phyloP scores from a whole-genome alignment of 2,888 invertebrate genomes.

The Sturmia bella region DNA sequence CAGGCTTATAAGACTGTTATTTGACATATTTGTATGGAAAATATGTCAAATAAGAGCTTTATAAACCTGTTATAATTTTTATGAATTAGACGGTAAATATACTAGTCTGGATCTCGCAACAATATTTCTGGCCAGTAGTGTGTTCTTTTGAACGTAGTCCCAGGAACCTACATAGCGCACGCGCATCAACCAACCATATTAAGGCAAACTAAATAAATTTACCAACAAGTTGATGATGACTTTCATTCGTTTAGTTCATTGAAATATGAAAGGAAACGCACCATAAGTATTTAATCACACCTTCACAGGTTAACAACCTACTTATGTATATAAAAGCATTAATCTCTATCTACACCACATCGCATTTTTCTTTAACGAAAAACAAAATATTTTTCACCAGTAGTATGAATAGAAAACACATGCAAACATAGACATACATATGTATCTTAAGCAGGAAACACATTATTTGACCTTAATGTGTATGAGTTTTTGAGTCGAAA shows the following conservation, averaged over 20 bases:
- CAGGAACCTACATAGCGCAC: too few relatives aligned
- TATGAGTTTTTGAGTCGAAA: conserved; percentile 10
- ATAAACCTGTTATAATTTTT: too few relatives aligned
- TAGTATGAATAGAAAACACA: conserved; percentile 40
- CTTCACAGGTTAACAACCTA: conserved; percentile 66
- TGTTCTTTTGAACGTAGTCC: too few relatives aligned
- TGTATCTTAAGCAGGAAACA: conserved; percentile 12
- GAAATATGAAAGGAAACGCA: neutral
- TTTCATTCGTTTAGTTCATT: neutral
- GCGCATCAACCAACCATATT: too few relatives aligned
- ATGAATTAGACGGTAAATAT: too few relatives aligned
- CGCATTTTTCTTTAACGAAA: conserved; percentile 14
- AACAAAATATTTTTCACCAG: conserved; percentile 18
- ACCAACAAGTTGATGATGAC: neutral
- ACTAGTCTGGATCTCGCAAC: too few relatives aligned
- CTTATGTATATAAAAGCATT: conserved; percentile 27
- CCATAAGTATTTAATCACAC: conserved; percentile 66
- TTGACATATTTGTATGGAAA: too few relatives aligned
- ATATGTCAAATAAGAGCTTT: too few relatives aligned
- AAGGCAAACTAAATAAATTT: too few relatives aligned
- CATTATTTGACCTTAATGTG: conserved; percentile 25
- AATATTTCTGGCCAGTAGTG: too few relatives aligned
- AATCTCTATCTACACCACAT: conserved; percentile 27
- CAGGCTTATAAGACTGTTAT: too few relatives aligned
- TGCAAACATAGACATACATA: neutral